Percentiles rank a stretch among this genome's conserved stretches.
Conservation (phyloP, 2,797 vertebrate species). For the Staurois parvus region DNA sequence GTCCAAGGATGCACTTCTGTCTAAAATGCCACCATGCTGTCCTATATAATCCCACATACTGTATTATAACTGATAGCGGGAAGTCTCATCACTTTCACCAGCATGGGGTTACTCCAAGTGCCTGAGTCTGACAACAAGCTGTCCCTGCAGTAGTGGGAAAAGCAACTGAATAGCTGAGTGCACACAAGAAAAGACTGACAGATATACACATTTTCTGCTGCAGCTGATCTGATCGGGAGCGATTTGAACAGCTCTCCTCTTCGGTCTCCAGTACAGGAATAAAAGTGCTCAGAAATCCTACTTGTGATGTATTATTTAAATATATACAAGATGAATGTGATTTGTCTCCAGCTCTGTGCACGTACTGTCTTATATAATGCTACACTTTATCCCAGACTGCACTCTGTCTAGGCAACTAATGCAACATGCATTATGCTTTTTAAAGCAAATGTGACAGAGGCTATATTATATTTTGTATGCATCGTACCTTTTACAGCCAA, state of each 20-base stretch:
- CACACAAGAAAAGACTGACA: slow-evolving; percentile 34
- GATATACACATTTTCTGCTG: slow-evolving; percentile 25
- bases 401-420: slow-evolving; percentile 15
- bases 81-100: too few relatives aligned
- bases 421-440: not conserved
- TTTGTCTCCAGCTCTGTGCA: not conserved
- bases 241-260: slow-evolving; percentile 7
- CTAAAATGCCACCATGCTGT: not conserved
- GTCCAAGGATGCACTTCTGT: not conserved
- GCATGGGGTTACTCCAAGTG: too few relatives aligned
- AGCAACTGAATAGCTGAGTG: slow-evolving; percentile 8
- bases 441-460: slow-evolving; percentile 3
- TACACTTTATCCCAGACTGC: slow-evolving; percentile 27
- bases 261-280: not conserved
- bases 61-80: too few relatives aligned
- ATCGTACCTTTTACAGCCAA: not conserved
- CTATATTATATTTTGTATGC: slow-evolving; percentile 26
- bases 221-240: slow-evolving; percentile 20
- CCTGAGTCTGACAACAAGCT: too few relatives aligned
- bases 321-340: not conserved
- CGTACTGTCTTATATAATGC: slow-evolving; percentile 10
- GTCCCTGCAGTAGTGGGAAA: not conserved
- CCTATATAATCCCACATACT: not conserved
- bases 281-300: not conserved
- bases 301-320: slow-evolving; percentile 24